Percentiles rank a stretch among this genome's conserved stretches.
Conservation (phyloP, 2,797 vertebrate genomes). For the Crypturellus tataupa region DNA sequence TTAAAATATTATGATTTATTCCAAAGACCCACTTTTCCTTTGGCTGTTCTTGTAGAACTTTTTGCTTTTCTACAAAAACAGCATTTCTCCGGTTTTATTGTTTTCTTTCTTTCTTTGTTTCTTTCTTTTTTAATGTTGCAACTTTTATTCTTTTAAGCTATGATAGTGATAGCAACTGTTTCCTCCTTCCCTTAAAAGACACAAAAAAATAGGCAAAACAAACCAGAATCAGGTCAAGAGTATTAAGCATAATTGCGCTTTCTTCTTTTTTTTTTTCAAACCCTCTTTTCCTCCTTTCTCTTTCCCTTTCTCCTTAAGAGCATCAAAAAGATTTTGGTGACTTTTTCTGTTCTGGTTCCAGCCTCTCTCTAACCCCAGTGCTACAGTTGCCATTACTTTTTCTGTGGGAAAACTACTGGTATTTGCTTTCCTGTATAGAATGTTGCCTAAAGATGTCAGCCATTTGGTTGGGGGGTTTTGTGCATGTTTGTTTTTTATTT, state of each 20-base stretch:
- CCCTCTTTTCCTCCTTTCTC: background rate
- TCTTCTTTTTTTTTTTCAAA: background rate
- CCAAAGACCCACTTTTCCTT: conserved; percentile 84
- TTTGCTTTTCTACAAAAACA: conserved; percentile 71
- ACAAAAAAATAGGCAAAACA: conserved; percentile 9
- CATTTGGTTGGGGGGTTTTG: conserved; percentile 62
- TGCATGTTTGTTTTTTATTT: conserved; percentile 62
- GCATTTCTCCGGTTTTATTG: conserved; percentile 56
- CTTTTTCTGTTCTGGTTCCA: conserved; percentile 61
- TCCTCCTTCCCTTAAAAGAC: conserved; percentile 57
- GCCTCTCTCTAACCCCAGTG: conserved; percentile 60
- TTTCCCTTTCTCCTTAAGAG: background rate
- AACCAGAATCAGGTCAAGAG: conserved; percentile 63
- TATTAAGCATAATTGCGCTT: conserved; percentile 13
- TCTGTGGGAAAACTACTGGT: conserved; percentile 80
- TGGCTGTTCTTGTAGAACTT: conserved; percentile 72
- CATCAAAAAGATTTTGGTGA: conserved; percentile 52
- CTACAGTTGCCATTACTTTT: conserved; percentile 76
- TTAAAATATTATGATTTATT: conserved; percentile 85
- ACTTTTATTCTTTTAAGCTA: conserved; percentile 75
- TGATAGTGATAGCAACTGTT: conserved; percentile 73
- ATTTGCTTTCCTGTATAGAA: conserved; percentile 76
- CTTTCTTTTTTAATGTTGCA: conserved; percentile 33
- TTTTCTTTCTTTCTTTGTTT: background rate
- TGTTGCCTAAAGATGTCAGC: conserved; percentile 75